These are phyloP conservation scores for Cotesia congregata DNA, from an alignment of 2,888 invertebrate species.

Conservation along the genomic window DNA sequence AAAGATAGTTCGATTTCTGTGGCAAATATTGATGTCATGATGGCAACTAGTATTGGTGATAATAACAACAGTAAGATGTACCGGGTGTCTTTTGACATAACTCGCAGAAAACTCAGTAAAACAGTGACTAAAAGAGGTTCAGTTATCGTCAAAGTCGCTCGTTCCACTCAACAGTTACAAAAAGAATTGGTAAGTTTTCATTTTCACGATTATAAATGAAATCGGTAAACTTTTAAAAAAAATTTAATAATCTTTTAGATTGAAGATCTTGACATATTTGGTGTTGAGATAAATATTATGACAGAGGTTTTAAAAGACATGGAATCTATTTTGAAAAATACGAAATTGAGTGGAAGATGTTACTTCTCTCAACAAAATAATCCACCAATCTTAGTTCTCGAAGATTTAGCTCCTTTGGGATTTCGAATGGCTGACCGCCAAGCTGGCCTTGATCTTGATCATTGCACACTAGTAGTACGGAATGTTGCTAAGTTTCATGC, in stretches of 20 bases:
- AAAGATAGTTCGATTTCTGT: background rate
- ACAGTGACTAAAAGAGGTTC: background rate
- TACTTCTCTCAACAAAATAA: conserved; percentile 61
- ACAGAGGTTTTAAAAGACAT: conserved; percentile 59
- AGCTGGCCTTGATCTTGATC: conserved; percentile 72
- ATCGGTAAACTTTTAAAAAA: no score
- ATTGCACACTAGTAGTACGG: conserved; percentile 71
- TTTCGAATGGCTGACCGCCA: conserved; percentile 73
- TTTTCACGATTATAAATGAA: no score
- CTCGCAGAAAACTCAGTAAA: background rate
- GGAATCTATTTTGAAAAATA: conserved; percentile 54
- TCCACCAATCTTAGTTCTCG: conserved; percentile 70
- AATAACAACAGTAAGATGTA: background rate
- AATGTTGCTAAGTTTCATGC: conserved; percentile 74
- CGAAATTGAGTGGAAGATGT: conserved; percentile 58
- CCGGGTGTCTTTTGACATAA: background rate
- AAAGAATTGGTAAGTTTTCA: background rate
- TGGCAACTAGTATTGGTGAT: background rate
- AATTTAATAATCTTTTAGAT: conserved; percentile 50
- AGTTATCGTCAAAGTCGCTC: background rate
- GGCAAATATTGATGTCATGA: background rate
- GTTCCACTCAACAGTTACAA: background rate
- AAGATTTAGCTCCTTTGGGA: conserved; percentile 74
- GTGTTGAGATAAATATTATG: conserved; percentile 63
- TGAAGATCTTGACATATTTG: conserved; percentile 53